These are phyloP conservation scores for Leucania comma DNA, from an alignment of 2,888 invertebrate genomes.

Conservation along the genomic window DNA sequence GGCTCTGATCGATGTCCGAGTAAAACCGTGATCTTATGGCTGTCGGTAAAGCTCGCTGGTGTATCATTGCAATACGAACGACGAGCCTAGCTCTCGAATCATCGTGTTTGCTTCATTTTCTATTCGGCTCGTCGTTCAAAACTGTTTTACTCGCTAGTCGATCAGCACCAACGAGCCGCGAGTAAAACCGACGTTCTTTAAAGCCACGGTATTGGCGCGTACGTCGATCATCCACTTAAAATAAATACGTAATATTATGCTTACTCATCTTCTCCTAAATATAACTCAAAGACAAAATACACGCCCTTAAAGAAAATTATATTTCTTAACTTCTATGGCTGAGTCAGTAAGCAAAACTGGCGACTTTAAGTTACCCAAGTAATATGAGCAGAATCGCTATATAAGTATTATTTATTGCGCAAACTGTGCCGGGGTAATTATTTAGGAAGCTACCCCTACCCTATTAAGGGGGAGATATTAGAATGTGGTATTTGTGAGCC, in stretches of 20 bases:
- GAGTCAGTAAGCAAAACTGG: conserved; percentile 46
- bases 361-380: conserved; percentile 56
- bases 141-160: too few relatives aligned
- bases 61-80: too few relatives aligned
- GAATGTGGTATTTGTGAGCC: conserved; percentile 68
- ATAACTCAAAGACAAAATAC: conserved; percentile 20
- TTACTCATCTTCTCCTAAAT: background rate
- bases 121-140: too few relatives aligned
- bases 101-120: too few relatives aligned
- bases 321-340: conserved; percentile 41
- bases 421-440: conserved; percentile 84
- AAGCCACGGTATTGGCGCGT: too few relatives aligned
- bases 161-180: too few relatives aligned
- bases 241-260: background rate
- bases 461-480: conserved; percentile 66
- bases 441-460: conserved; percentile 76
- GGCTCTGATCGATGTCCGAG: too few relatives aligned
- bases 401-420: conserved; percentile 88
- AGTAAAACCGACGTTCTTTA: too few relatives aligned
- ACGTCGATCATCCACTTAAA: too few relatives aligned
- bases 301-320: conserved; percentile 50
- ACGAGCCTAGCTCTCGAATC: too few relatives aligned
- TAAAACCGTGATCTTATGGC: too few relatives aligned
- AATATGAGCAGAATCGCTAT: conserved; percentile 75
- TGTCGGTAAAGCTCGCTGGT: too few relatives aligned